Conservation (phyloP, 1,140 invertebrate species). For the Chlorops oryzae region DNA sequence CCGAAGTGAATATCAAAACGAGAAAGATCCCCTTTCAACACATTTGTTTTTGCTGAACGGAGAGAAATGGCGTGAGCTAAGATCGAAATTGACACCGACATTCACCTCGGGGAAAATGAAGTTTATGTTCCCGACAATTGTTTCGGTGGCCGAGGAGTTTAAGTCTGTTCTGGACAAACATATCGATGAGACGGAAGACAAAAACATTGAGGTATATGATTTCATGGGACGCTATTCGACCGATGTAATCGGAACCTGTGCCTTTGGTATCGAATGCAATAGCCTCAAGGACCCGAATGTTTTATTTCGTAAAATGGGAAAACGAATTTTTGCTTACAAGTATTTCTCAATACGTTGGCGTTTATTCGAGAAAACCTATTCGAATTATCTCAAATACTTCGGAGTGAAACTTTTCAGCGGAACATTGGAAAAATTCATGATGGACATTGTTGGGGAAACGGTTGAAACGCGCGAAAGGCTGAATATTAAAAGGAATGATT, state of each 20-base stretch:
- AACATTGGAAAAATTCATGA: conserved; percentile 48
- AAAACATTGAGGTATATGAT: conserved; percentile 14
- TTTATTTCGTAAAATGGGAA: conserved; percentile 43
- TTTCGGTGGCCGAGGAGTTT: background rate
- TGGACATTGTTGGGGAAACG: conserved; percentile 40
- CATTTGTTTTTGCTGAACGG: conserved; percentile 49
- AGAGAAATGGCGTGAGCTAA: conserved; percentile 52
- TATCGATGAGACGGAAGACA: background rate
- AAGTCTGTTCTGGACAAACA: background rate
- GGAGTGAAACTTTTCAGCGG: conserved; percentile 27
- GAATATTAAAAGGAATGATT: conserved; percentile 49
- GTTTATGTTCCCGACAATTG: conserved; percentile 40
- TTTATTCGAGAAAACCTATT: background rate
- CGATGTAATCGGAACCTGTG: conserved; percentile 51
- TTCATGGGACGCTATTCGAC: conserved; percentile 19
- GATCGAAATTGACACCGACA: conserved; percentile 54
- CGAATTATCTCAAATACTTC: background rate
- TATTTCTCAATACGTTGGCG: background rate
- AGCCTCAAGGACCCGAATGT: conserved; percentile 46
- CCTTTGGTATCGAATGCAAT: conserved; percentile 56
- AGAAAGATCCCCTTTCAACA: conserved; percentile 46
- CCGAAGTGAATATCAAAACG: conserved; percentile 48
- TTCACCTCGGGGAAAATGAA: conserved; percentile 55
- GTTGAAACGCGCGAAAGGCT: conserved; percentile 41
- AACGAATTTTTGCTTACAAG: conserved; percentile 13